Evolutionary conservation across 2,888 invertebrate genomes (phyloP), one percentile per base, ranked within the genome.

Genomic region (Drosophila phalerata): DNA sequence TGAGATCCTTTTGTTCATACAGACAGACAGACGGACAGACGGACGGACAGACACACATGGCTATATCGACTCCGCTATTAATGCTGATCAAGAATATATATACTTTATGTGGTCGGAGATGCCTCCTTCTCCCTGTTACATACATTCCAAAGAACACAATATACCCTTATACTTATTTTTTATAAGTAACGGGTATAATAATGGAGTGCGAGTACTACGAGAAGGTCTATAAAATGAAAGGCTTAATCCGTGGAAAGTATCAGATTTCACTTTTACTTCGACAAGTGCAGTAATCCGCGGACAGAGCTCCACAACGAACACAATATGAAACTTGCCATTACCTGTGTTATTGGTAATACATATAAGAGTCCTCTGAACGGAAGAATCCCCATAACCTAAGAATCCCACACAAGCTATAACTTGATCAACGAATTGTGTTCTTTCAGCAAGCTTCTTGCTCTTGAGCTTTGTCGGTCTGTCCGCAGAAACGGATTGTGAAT

Each of bases 371-470:
- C 19, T 30, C 34, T 8, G 2, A 15, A 9, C 42, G 5, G n/a
- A 42, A 13, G 8, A n/a, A 25, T 28, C 49, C 17, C 17, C 17
- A 55, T 1, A 2, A 42, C 0, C 28, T 3, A 15, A 17, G 47
- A 8, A 30, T 30, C 15, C 0, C 47, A 15, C 1, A 11, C 19
- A 11, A 10, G 8, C 6, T 15, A 1, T 40, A 38, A 38, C 3
- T 17, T 42, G 2, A 15, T 4, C 6, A 19, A 38, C 22, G 11
- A 25, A 11, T 13, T 13, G 10, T 11, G 1, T 22, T 2, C 15
- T 34, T 34, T 2, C 38, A 58, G 58, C 38, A 28, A 58, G 58
- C 38, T 17, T 58, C 11, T 10, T 58, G 58, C 48, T 58, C 48
- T 25, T 58, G 13, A 48, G 38, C 38, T 10, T 28, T 19, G 38